Percentiles rank a stretch among this genome's conserved stretches.
Conservation (phyloP, 1,140 invertebrate genomes). For the Rhopalosiphum maidis region DNA sequence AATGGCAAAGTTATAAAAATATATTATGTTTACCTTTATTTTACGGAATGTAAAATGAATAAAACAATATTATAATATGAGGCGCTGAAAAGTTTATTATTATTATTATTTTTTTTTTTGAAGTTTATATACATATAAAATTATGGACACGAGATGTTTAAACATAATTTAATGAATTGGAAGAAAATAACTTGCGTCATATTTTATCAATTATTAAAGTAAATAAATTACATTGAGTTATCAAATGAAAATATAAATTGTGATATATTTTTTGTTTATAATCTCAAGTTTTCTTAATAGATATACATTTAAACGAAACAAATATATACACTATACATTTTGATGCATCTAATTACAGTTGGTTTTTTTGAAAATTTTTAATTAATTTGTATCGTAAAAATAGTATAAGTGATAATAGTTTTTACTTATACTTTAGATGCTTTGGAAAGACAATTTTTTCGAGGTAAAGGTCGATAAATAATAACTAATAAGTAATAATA, state of each 20-base stretch:
- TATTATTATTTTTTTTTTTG: background rate
- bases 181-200: background rate
- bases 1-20: background rate
- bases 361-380: background rate
- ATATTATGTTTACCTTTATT: background rate
- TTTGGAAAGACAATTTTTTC: too few relatives aligned
- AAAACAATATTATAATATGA: background rate
- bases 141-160: background rate
- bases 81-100: background rate
- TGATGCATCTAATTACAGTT: background rate
- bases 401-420: too few relatives aligned
- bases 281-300: background rate
- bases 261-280: background rate
- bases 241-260: background rate
- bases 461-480: too few relatives aligned
- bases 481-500: too few relatives aligned
- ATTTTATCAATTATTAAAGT: background rate
- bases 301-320: background rate
- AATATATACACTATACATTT: background rate
- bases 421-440: too few relatives aligned
- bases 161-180: background rate
- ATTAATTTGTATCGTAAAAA: too few relatives aligned
- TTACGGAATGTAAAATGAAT: background rate
- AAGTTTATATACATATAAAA: background rate
- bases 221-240: background rate